A percentile compares a stretch with the other conserved stretches of the same genome.
These are phyloP conservation scores for Nicator chloris DNA, from an alignment of 2,113 vertebrate species.

Conservation along the genomic window DNA sequence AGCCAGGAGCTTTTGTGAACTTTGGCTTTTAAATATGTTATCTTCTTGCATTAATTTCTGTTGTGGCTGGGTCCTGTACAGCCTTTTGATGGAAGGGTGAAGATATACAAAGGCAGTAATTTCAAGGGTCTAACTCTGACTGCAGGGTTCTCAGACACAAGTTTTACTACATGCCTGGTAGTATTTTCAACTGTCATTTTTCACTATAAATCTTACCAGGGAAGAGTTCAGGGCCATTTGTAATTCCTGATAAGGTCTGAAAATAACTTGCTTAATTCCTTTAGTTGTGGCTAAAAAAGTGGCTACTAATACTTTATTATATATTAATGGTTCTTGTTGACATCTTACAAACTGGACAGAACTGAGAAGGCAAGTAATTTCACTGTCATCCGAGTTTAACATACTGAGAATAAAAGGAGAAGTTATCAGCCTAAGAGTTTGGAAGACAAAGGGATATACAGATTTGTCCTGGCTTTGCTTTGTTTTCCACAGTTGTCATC, in stretches of 20 bases:
- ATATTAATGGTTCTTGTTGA: not conserved
- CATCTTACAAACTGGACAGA: not conserved
- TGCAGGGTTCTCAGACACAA: not conserved
- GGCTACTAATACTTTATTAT: not conserved
- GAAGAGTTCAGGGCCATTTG: not conserved
- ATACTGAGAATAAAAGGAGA: not conserved
- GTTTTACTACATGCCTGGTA: not conserved
- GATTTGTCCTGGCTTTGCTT: not conserved
- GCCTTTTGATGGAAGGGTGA: not conserved
- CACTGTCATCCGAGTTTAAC: not conserved
- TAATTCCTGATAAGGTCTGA: not conserved
- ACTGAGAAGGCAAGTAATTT: not conserved
- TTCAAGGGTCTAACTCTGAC: not conserved
- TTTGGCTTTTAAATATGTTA: not conserved
- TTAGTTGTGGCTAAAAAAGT: not conserved
- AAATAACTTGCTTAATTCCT: not conserved
- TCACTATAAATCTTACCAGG: not conserved
- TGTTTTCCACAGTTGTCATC: not conserved
- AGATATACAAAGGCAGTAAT: not conserved
- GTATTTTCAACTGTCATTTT: not conserved
- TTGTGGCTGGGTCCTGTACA: not conserved
- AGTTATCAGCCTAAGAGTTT: not conserved
- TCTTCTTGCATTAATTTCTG: not conserved
- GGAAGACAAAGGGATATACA: not conserved
- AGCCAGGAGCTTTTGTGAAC: not conserved